These are phyloP conservation scores for Myotis daubentonii DNA, from an alignment of 2,797 vertebrate species.

Conservation along the genomic window DNA sequence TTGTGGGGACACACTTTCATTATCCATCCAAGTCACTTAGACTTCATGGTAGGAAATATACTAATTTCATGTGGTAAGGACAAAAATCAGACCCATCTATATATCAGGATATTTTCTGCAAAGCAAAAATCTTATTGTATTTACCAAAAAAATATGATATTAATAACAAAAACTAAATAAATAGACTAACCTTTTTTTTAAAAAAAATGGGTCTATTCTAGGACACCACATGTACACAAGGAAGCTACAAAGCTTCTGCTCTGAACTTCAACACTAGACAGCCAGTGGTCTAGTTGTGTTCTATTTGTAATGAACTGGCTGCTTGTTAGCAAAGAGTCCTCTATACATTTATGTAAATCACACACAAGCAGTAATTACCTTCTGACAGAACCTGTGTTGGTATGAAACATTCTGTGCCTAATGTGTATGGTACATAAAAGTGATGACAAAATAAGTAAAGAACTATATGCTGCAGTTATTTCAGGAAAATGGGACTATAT, in stretches of 20 bases:
- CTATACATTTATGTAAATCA: neutral
- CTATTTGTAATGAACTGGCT: neutral
- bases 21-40: neutral
- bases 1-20: neutral
- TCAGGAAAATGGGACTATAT: neutral
- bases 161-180: neutral
- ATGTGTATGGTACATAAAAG: neutral
- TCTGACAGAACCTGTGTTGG: neutral
- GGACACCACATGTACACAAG: neutral
- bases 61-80: neutral
- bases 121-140: neutral
- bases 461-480: neutral
- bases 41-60: neutral
- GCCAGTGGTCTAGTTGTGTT: neutral
- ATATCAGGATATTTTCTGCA: neutral
- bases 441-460: neutral
- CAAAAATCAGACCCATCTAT: neutral
- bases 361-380: neutral
- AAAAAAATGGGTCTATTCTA: neutral
- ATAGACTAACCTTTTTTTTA: neutral
- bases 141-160: neutral
- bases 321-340: neutral
- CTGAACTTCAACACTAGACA: neutral
- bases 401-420: neutral
- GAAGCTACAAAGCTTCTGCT: neutral